A percentile compares a stretch with the other conserved stretches of the same genome.
Conservation (phyloP, 2,888 invertebrate genomes). For the Papilio protenor region DNA sequence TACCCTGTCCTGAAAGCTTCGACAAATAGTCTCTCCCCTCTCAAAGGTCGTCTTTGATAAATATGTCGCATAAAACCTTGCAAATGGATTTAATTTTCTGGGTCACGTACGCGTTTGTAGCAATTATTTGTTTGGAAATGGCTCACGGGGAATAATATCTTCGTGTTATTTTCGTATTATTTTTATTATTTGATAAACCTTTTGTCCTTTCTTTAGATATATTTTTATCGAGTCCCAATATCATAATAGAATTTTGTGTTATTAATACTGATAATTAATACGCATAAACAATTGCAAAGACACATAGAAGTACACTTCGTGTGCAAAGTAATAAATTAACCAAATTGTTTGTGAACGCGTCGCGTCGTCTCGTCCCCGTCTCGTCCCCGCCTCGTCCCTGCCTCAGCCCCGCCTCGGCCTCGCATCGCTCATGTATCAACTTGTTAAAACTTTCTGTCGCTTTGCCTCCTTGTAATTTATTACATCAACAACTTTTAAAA, state of each 20-base stretch:
- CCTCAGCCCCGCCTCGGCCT: not conserved
- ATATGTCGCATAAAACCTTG: constrained; percentile 5
- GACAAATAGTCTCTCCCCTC: not conserved
- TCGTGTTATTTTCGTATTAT: not conserved
- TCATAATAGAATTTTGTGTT: not conserved
- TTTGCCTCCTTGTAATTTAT: constrained; percentile 6
- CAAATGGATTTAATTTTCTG: constrained; percentile 24
- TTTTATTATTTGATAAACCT: not conserved
- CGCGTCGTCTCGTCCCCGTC: not conserved
- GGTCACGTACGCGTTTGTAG: not conserved
- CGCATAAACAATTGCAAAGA: not conserved
- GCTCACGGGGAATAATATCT: not conserved
- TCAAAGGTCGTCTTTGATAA: constrained; percentile 15
- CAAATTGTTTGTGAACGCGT: constrained; percentile 11
- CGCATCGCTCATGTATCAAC: constrained; percentile 6
- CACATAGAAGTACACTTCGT: not conserved
- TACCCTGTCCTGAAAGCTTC: constrained; percentile 13
- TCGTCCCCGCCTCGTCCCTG: not conserved
- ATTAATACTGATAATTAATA: not conserved
- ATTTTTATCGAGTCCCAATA: not conserved
- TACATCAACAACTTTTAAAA: not conserved
- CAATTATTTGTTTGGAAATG: constrained; percentile 15
- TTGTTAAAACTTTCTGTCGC: constrained; percentile 17
- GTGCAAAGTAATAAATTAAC: constrained; percentile 12
- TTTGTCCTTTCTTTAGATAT: no score